Base-by-base conservation (phyloP, 2,113 vertebrate genomes). In the Eurypyga helias region DNA sequence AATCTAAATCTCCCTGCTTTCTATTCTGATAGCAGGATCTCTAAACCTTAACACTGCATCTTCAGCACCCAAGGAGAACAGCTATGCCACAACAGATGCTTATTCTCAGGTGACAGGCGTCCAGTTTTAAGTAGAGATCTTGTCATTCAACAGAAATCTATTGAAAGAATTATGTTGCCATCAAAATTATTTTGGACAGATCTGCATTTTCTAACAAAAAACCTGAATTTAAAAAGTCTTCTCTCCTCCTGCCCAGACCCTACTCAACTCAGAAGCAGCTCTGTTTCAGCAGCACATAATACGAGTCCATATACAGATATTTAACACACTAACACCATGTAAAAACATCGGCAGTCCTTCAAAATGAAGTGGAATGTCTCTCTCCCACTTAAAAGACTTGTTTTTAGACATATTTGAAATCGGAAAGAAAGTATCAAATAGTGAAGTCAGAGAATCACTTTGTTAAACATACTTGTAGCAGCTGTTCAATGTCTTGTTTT, bases 401-500 rank as follows among this genome's bases (percentile, higher is more conserved):
- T 12, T 1, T 92, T 95, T 90, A 84, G 51, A 80, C 16, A 81
- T 24, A 57, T 13, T 66, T 93, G 38, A 72, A 89, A 83, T 13
- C 62, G 29, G 33, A 66, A 88, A 97, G 51, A 69, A 55, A 55
- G 34, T n/a, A 89, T 90, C 55, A 87, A 17, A 88, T 21, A 45
- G 3, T 45, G 9, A 72, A 29, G 16, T 72, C 71, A 91, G 15
- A 65, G 55, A 78, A 31, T 19, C 2, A 13, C 26, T 75, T 81
- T 64, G 89, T 33, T 60, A 62, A 69, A 98, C 99, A 82, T 98
- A 99, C 99, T 75, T 98, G 98, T 62, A 99, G 98, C 91, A 99
- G 98, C 97, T 99, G 99, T 88, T 99, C 99, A 91, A 99, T 99
- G 98, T 99, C 99, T 98, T 99, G 99, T 97, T 99, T 99, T 97